Base-by-base conservation (phyloP, 2,888 invertebrate species). In the Perizoma affinitatum region DNA sequence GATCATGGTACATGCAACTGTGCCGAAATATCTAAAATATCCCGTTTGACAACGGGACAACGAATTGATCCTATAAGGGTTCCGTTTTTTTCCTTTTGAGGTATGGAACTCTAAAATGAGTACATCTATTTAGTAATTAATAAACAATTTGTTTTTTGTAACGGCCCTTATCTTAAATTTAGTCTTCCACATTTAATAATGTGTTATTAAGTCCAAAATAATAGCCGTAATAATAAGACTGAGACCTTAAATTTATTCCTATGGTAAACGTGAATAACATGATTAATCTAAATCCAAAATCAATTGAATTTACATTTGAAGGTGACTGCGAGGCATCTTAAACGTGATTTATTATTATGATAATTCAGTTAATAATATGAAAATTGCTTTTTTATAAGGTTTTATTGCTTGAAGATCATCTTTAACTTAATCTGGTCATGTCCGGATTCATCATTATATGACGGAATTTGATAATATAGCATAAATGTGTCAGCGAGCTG, bases 281-380 rank as follows among this genome's bases (percentile, higher is more conserved):
- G 65, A 73, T 73, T 77, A 80, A 75, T 77, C 0, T 65, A 69
- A 79, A 80, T 77, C 35, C 33, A 6, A 46, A 43, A 41, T 42
- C 35, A 52, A 63, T 55, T 55, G 55, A 55, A 58, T 54, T 54
- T 41, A 58, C 35, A 55, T 55, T 46, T 49, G 44, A 63, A 58
- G 59, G 57, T 47, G 58, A 55, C 43, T 51, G 48, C 36, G 56
- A 51, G 54, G 47, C 40, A 40, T 49, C 49, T 45, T 36, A n/a
- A 42, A 55, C 33, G 46, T 58, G 63, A 63, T 63, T 63, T 63
- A 63, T 63, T 52, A 56, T 55, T 63, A 63, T 63, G 63, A 50
- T 63, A 49, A 63, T 63, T 44, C 41, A 11, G 38, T 43, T 54
- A 35, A 38, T 47, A 38, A 57, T 54, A 62, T 47, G 22, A 62